Conservation (phyloP, 2,113 vertebrate genomes). For the Sclerurus mexicanus region DNA sequence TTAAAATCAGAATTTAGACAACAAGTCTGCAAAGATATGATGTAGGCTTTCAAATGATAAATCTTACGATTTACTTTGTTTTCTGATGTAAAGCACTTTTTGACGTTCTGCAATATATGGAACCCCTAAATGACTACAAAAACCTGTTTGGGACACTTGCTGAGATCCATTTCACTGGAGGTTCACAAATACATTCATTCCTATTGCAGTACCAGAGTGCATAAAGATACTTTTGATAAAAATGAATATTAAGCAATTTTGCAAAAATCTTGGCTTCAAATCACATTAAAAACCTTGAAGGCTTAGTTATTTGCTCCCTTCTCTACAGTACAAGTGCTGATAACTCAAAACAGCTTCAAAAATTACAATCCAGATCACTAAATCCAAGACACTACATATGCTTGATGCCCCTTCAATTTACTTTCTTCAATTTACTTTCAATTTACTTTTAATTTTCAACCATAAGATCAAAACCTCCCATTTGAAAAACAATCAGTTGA, state of each 20-base stretch:
- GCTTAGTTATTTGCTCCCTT: neutral
- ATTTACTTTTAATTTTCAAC: slow-evolving; percentile 47
- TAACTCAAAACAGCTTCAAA: neutral
- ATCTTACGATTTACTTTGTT: neutral
- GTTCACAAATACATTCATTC: neutral
- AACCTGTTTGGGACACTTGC: neutral
- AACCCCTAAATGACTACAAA: neutral
- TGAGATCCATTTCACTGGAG: neutral
- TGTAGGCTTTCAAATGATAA: neutral
- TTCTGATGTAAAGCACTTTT: neutral
- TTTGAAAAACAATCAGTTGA: slow-evolving; percentile 45
- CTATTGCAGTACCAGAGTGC: neutral
- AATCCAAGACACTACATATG: neutral
- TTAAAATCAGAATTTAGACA: neutral
- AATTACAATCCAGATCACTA: neutral
- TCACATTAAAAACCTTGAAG: neutral
- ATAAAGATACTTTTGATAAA: neutral
- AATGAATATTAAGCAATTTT: neutral
- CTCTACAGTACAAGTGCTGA: neutral
- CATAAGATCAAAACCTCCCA: slow-evolving; percentile 23
- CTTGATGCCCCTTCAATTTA: slow-evolving; percentile 13
- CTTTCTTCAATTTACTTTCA: slow-evolving; percentile 29
- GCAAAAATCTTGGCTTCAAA: neutral
- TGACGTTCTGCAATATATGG: neutral
- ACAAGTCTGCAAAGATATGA: neutral